Percentiles rank a stretch among this genome's conserved stretches.
Conservation (phyloP, 1,140 invertebrate species). For the Rhopalosiphum maidis region DNA sequence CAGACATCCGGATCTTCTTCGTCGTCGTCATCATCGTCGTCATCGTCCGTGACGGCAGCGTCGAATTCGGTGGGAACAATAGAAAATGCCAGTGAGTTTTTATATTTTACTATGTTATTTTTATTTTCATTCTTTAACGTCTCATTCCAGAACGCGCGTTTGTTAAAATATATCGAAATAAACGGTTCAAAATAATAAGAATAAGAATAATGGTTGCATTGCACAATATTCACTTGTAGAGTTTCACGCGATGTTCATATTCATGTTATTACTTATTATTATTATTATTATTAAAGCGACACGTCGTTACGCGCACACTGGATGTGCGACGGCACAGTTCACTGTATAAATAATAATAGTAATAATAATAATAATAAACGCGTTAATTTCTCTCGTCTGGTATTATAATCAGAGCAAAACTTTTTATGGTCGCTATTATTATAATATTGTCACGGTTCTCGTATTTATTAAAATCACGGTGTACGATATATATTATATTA, state of each 20-base stretch:
- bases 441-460: constrained; percentile 9
- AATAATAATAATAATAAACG: not conserved
- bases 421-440: not conserved
- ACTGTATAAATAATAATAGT: constrained; percentile 9
- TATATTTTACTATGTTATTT: not conserved
- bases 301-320: not conserved
- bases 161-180: not conserved
- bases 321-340: constrained; percentile 33
- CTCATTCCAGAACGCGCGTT: not conserved
- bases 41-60: constrained; percentile 62
- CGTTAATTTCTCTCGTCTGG: constrained; percentile 26
- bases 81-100: constrained; percentile 85
- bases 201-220: not conserved
- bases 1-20: constrained; percentile 39
- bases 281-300: not conserved
- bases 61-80: constrained; percentile 66
- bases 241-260: not conserved
- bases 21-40: constrained; percentile 64
- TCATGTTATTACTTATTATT: not conserved
- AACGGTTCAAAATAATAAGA: not conserved
- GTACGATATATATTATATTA: not conserved
- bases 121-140: not conserved
- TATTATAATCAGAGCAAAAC: constrained; percentile 42
- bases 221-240: not conserved
- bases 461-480: not conserved